Evolutionary conservation across 2,888 invertebrate genomes (phyloP), one percentile per base, ranked within the genome.

Genomic region (Dione juno): DNA sequence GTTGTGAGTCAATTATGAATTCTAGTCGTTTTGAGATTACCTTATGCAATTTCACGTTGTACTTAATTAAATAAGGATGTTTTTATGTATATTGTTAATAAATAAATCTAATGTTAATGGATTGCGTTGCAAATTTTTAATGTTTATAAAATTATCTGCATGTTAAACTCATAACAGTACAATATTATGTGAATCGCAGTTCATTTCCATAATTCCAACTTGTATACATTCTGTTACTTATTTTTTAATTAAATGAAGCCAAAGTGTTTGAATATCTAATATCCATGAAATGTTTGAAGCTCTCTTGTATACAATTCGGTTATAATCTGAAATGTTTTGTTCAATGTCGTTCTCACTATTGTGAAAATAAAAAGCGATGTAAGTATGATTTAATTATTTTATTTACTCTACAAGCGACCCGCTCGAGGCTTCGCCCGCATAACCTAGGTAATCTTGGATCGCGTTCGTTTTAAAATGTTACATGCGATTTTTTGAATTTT

Each of bases 21-120:
- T 91, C 92, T 92, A 91, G 92, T 92, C 92, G 84, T 87, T 88
- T 88, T 85, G 87, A 90, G 86, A 89, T 90, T 88, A 74, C 52
- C 78, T 78, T 74, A 82, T 79, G 78, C 19, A 64, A 48, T 43
- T 45, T 37, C 10, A 61, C 28, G 10, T n/a, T 61, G 61, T 61
- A 45, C 43, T 61, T 61, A 61, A 16, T 28, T 83, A 81, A 73
- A 80, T 81, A 80, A 75, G 79, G 77, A 77, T 75, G 73, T 79
- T 76, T 61, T 57, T 57, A 37, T 57, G n/a, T 45, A 45, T 76
- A 75, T 73, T 67, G 68, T 74, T 71, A 63, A 59, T 52, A 64
- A 48, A 72, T 59, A 58, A 54, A 72, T 54, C 6, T 73, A 35
- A 58, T 74, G 66, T 73, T 72, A 28, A 71, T 74, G 54, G 41